Evolutionary conservation across 2,113 vertebrate species (phyloP), one percentile per base, ranked within the genome.

Genomic region (Mus pahari): DNA sequence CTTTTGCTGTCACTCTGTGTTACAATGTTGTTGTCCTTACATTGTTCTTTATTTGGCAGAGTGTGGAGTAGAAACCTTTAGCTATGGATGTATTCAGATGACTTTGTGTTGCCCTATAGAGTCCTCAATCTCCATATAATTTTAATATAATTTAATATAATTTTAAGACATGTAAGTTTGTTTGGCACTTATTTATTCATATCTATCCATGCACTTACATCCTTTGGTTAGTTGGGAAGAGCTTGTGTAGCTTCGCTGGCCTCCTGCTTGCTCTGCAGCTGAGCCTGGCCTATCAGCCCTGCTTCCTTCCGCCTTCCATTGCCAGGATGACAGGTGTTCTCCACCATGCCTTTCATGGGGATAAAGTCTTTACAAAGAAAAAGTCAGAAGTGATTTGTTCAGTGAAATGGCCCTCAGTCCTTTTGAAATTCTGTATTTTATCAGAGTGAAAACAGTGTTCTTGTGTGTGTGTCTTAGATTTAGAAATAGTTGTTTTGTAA

Each of bases 401-500:
- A 77, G 19, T 77, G 28, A 88, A 91, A 60, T 92, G 50, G 28
- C 39, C 39, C 14, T n/a, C 8, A 45, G 7, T 82, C 70, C 22
- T 95, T 11, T 50, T 88, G 62, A 90, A 91, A 91, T 77, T 92
- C 75, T 95, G 5, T 26, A 45, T 86, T 53, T 73, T 66, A 22
- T 0, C 55, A 42, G 7, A 90, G 60, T 73, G 36, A 94, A 93
- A 88, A 71, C 36, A 36, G 33, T 89, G 19, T 39, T 31, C 10
- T n/a, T 68, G 50, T 36, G 11, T 33, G 31, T 31, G 6, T 78
- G 26, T 33, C 8, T 36, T 89, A 55, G 8, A 62, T 83, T 86
- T 96, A 89, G 53, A 16, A 94, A 84, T 4, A 82, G 70, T 81
- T 90, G 19, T 79, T 92, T 92, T 77, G 13, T 94, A 88, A 91